Base-by-base conservation (phyloP, 2,113 vertebrate genomes). In the Istiophorus platypterus region DNA sequence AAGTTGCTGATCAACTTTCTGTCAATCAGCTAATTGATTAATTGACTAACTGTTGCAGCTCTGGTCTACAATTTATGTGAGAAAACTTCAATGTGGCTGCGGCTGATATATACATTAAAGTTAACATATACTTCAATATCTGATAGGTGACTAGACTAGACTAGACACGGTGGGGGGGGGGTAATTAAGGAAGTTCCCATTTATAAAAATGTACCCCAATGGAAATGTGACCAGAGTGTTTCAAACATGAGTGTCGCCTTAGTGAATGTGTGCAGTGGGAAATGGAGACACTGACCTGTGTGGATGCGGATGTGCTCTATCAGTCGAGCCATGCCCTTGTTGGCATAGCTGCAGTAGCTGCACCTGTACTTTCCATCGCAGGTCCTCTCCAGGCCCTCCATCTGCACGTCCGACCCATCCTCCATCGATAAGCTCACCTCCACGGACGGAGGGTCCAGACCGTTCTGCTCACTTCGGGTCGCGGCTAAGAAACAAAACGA, bases 291-390 rank as follows among this genome's bases (percentile, higher is more conserved):
- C 87, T 80, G 27, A 99, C 98, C 98, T 95, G 98, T 99, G 83
- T 99, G 98, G 57, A 99, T 99, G 80, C 98, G 95, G 82, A 98
- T 99, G 69, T 99, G 98, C 70, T 99, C 98, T 51, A 99, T 98
- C 17, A 99, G 95, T 72, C 98, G 96, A 15, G 98, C 97, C 51
- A 97, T 99, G 76, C 98, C 98, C 90, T 99, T 99, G 95, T 98
- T 99, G 90, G 97, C 97, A 13, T 99, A 99, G 92, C 96, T 99
- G 93, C 98, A 99, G 90, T 98, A 99, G 14, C 97, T 97, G 89
- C 98, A 99, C 85, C 99, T 99, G 27, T 99, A 93, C 90, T 99
- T 99, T 0, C 98, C 98, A 89, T 99, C 98, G 81, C 96, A 97
- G 12, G 98, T 99, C 94, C 97, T 96, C 93, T 99, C 97, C 92